Conservation (phyloP, 2,797 vertebrate species). For the Amazona ochrocephala region DNA sequence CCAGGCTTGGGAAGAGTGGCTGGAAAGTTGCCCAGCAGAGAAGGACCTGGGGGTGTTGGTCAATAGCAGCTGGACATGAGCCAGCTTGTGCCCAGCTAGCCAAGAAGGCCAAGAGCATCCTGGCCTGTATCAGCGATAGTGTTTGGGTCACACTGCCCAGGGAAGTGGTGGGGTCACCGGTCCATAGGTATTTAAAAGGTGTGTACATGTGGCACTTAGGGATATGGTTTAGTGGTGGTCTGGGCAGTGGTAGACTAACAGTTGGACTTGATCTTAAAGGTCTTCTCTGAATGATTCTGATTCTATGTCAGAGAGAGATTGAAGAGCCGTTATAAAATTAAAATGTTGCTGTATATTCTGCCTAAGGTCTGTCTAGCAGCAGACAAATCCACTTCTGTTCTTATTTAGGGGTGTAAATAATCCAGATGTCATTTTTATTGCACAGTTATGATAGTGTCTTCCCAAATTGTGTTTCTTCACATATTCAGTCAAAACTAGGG, state of each 20-base stretch:
- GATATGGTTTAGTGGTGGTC: neutral
- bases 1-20: neutral
- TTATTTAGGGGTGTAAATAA: neutral
- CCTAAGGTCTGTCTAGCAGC: neutral
- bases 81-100: neutral
- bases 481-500: neutral
- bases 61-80: neutral
- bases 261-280: neutral
- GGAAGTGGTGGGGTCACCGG: neutral
- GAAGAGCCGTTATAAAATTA: neutral
- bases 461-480: neutral
- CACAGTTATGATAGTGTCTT: neutral
- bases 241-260: neutral
- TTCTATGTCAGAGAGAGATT: neutral
- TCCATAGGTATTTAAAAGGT: neutral
- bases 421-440: neutral
- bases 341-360: neutral
- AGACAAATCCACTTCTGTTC: neutral
- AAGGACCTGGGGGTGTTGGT: neutral
- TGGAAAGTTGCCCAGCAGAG: neutral
- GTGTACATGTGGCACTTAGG: neutral
- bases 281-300: neutral
- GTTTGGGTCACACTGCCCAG: neutral
- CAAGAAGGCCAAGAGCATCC: neutral
- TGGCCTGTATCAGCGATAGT: neutral